These are phyloP conservation scores for Ctena decussata DNA, from an alignment of 2,888 invertebrate species.

Conservation along the genomic window DNA sequence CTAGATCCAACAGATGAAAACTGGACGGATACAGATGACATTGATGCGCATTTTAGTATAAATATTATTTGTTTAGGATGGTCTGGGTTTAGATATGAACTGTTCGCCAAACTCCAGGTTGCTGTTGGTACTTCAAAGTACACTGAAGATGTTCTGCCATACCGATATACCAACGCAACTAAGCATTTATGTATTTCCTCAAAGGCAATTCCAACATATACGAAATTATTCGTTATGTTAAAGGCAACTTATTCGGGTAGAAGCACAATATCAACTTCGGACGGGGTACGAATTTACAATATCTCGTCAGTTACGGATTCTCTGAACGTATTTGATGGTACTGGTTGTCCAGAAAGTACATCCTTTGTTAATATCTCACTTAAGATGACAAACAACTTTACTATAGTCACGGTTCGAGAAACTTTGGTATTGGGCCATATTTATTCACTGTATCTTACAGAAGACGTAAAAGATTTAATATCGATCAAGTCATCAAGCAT, in stretches of 20 bases:
- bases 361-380: no score
- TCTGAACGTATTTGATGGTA: background rate
- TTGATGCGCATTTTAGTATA: slow-evolving; percentile 26
- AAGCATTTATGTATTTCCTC: slow-evolving; percentile 12
- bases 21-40: background rate
- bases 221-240: slow-evolving; percentile 21
- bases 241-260: slow-evolving; percentile 44
- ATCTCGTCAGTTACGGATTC: background rate
- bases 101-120: slow-evolving; percentile 29
- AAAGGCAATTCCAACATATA: background rate
- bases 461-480: no score
- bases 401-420: no score
- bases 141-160: slow-evolving; percentile 24
- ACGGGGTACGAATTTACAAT: background rate
- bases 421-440: no score
- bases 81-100: slow-evolving; percentile 51
- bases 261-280: slow-evolving; percentile 21
- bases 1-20: slow-evolving; percentile 44
- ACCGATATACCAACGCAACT: background rate
- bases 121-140: slow-evolving; percentile 33
- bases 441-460: no score
- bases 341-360: no score
- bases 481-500: no score
- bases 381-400: no score
- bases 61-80: slow-evolving; percentile 42